These are phyloP conservation scores for Cebus imitator DNA, from an alignment of 2,113 vertebrate species.

Conservation along the genomic window DNA sequence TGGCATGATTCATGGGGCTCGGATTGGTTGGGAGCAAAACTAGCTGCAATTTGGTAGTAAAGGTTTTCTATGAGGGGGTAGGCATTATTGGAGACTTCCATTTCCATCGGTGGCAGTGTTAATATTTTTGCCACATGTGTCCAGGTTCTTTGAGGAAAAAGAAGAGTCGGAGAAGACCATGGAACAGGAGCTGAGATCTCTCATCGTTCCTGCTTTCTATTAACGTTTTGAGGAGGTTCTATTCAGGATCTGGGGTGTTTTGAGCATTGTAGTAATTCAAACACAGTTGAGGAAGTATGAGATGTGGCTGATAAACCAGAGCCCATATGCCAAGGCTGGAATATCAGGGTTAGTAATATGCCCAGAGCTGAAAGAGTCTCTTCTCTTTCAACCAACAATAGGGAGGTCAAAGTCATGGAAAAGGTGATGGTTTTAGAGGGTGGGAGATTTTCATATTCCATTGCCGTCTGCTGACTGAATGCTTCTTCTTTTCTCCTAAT, in stretches of 20 bases:
- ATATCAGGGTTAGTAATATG: neutral
- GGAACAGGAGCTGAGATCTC: neutral
- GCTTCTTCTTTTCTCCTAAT: neutral
- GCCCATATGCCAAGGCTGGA: neutral
- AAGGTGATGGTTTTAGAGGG: neutral
- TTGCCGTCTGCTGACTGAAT: neutral
- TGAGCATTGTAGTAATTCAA: neutral
- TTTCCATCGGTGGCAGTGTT: neutral
- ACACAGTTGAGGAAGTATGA: neutral
- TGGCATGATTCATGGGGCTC: neutral
- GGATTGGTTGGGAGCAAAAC: neutral
- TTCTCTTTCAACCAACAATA: slow-evolving; percentile 18
- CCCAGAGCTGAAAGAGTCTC: neutral
- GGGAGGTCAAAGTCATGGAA: neutral
- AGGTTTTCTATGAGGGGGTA: neutral
- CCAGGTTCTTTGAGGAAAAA: neutral
- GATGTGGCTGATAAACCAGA: neutral
- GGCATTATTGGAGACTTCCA: neutral
- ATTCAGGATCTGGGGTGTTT: neutral
- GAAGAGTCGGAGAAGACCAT: neutral
- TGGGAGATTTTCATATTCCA: neutral
- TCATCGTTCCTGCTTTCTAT: neutral
- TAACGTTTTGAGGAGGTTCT: neutral
- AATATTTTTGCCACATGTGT: neutral
- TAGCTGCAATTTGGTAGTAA: neutral